phyloP scores from a whole-genome alignment of 2,888 invertebrate genomes.

The Schrankia costaestrigalis region DNA sequence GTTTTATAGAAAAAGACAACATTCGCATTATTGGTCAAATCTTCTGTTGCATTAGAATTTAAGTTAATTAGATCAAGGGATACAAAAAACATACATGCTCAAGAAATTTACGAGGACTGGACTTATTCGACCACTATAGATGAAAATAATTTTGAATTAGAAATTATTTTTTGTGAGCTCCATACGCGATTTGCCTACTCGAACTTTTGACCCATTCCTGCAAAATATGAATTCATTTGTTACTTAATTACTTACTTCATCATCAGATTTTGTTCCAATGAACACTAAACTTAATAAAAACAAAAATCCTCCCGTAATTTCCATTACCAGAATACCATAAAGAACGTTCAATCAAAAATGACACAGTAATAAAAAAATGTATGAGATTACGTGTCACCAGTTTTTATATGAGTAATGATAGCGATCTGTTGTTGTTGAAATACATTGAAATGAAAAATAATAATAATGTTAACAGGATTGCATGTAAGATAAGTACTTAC shows the following conservation, averaged over 20 bases:
- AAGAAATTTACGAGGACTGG: too few relatives aligned
- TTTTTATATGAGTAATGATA: slow-evolving; percentile 47
- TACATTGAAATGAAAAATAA: slow-evolving; percentile 20
- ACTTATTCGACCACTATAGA: too few relatives aligned
- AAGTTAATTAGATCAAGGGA: too few relatives aligned
- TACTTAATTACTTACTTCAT: neutral
- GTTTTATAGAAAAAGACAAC: too few relatives aligned
- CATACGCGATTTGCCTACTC: too few relatives aligned
- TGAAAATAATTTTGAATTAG: too few relatives aligned
- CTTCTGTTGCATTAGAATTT: too few relatives aligned
- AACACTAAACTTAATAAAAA: slow-evolving; percentile 12
- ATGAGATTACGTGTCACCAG: slow-evolving; percentile 8
- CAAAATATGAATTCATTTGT: neutral
- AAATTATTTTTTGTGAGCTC: too few relatives aligned
- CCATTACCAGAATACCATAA: slow-evolving; percentile 14
- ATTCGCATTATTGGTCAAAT: too few relatives aligned
- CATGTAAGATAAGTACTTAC: slow-evolving; percentile 23
- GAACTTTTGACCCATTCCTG: too few relatives aligned
- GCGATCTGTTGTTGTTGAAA: slow-evolving; percentile 33
- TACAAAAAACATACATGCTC: too few relatives aligned
- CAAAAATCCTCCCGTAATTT: slow-evolving; percentile 10
- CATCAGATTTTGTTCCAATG: slow-evolving; percentile 15
- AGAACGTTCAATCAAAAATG: slow-evolving; percentile 15
- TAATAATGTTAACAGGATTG: slow-evolving; percentile 18
- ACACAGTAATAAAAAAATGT: slow-evolving; percentile 12